Evolutionary conservation across 2,797 vertebrate genomes (phyloP).

Genomic region (Propithecus perrieri): DNA sequence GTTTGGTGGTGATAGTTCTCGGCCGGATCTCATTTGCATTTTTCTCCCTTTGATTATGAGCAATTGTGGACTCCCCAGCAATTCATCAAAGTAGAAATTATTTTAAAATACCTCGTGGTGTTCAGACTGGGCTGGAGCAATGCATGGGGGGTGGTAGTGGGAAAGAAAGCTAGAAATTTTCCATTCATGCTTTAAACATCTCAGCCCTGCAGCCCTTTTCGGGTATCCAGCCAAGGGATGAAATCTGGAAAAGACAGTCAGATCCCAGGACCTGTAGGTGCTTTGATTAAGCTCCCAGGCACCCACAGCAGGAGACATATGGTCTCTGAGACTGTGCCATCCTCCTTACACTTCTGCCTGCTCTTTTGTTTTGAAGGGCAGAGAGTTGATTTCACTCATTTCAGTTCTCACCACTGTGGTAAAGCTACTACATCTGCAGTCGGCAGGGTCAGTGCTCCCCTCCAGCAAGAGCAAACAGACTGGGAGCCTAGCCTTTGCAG

Average conservation of each 20-base stretch:
- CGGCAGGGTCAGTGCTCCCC: conserved; percentile 47
- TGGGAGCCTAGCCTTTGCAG: not conserved
- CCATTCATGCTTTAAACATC: conserved; percentile 21
- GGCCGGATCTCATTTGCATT: conserved; percentile 87
- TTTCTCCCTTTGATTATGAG: conserved; percentile 86
- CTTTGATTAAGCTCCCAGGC: conserved; percentile 68
- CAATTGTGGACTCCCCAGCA: conserved; percentile 81
- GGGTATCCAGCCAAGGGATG: conserved; percentile 63
- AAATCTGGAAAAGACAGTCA: conserved; percentile 69
- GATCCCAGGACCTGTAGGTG: conserved; percentile 61
- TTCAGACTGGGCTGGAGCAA: conserved; percentile 66
- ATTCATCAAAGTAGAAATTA: conserved; percentile 86
- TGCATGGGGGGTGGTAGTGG: not conserved
- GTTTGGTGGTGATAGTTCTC: conserved; percentile 84
- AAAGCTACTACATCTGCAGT: conserved; percentile 11
- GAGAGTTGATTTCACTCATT: conserved; percentile 52
- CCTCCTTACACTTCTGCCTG: conserved; percentile 4
- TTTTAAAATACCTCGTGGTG: conserved; percentile 85
- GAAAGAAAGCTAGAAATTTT: conserved; percentile 50
- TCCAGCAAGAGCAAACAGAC: not conserved
- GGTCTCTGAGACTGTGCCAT: conserved; percentile 42
- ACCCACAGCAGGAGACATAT: conserved; percentile 53
- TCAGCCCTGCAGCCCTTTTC: conserved; percentile 55
- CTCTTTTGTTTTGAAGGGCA: conserved; percentile 68
- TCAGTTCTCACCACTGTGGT: not conserved